A percentile compares a stretch with the other conserved stretches of the same genome.
Conservation (phyloP, 1,140 invertebrate species). For the Ceratina calcarata region DNA sequence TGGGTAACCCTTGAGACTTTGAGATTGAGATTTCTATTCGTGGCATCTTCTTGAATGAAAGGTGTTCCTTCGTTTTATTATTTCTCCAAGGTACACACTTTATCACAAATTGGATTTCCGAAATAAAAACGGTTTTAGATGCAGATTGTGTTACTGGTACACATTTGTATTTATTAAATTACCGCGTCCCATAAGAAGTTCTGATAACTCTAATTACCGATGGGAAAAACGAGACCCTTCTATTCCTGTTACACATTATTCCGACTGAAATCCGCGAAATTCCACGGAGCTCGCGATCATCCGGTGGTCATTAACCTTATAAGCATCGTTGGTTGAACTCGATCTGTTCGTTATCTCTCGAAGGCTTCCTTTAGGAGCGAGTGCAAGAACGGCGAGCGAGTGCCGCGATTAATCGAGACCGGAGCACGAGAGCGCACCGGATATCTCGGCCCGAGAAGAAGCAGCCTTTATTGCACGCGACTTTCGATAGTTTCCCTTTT, state of each 20-base stretch:
- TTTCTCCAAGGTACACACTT: too few relatives aligned
- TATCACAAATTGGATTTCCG: too few relatives aligned
- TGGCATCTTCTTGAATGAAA: not conserved
- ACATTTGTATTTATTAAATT: too few relatives aligned
- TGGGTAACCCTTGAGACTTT: not conserved
- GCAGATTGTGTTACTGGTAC: too few relatives aligned
- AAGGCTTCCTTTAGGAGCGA: conserved; percentile 10
- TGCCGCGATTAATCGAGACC: conserved; percentile 46
- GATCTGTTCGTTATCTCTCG: conserved; percentile 59
- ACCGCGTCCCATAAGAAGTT: too few relatives aligned
- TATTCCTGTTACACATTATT: not conserved
- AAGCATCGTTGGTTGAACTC: conserved; percentile 41
- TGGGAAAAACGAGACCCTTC: not conserved
- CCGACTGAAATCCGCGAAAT: not conserved
- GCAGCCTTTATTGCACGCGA: conserved; percentile 33
- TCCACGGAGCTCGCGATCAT: conserved; percentile 1
- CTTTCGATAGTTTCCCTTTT: conserved; percentile 47
- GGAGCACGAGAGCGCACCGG: conserved; percentile 14
- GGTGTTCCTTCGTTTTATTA: not conserved
- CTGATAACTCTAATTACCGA: too few relatives aligned
- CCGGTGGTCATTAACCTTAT: conserved; percentile 38
- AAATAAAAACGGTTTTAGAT: too few relatives aligned
- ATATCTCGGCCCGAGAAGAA: conserved; percentile 36
- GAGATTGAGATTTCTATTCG: not conserved
- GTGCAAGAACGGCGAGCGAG: conserved; percentile 30